These are phyloP conservation scores for Iguana delicatissima DNA, from an alignment of 2,797 vertebrate species.

Conservation along the genomic window DNA sequence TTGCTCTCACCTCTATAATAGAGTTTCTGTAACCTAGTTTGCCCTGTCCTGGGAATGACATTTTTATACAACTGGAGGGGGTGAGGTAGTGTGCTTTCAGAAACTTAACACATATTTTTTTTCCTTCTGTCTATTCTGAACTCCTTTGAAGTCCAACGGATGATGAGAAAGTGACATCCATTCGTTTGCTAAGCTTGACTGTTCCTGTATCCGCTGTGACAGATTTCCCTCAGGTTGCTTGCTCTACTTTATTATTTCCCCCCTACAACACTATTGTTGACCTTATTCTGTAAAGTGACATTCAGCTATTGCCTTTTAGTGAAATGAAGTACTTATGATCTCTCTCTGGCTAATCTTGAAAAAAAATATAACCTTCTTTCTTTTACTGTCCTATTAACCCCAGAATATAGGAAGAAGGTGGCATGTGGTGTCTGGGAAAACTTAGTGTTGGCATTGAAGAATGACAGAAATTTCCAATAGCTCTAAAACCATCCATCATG, in stretches of 20 bases:
- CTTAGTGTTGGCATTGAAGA: not conserved
- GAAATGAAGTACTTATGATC: slow-evolving; percentile 25
- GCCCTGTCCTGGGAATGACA: slow-evolving; percentile 19
- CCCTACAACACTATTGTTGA: slow-evolving; percentile 9
- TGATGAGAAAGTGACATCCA: not conserved
- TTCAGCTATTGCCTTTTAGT: slow-evolving; percentile 26
- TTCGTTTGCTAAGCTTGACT: slow-evolving; percentile 12
- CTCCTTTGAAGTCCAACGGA: slow-evolving; percentile 30
- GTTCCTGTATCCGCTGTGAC: slow-evolving; percentile 6
- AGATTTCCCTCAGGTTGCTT: slow-evolving; percentile 27
- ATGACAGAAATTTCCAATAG: slow-evolving; percentile 1
- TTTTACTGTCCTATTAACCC: slow-evolving; percentile 24
- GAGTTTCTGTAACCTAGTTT: slow-evolving; percentile 5
- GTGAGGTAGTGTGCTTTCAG: not conserved
- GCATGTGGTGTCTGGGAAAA: not conserved
- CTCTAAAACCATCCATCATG: not conserved
- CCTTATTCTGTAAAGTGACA: slow-evolving; percentile 19
- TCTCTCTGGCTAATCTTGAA: not conserved
- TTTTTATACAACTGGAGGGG: not conserved
- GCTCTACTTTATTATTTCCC: not conserved
- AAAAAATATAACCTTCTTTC: not conserved
- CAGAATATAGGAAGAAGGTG: slow-evolving; percentile 3
- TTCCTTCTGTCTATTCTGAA: slow-evolving; percentile 17
- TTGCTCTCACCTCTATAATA: not conserved
- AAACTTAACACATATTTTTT: not conserved